phyloP scores from a whole-genome alignment of 2,888 invertebrate genomes.

The Epinotia nisella region DNA sequence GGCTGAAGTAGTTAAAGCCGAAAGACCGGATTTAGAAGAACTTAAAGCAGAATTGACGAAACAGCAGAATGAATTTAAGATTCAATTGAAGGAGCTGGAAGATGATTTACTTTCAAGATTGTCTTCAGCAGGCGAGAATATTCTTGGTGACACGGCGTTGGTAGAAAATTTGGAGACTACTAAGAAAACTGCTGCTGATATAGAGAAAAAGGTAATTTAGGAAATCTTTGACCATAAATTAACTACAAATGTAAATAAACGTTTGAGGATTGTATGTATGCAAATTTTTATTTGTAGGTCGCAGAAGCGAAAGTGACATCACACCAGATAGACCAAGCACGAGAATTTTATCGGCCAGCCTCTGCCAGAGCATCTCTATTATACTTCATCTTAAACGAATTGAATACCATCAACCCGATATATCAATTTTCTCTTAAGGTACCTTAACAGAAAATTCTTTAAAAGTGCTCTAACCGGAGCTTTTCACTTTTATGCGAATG shows the following conservation, averaged over 20 bases:
- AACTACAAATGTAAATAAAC: not conserved
- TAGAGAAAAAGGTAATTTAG: slow-evolving; percentile 90
- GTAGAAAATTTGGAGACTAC: slow-evolving; percentile 98
- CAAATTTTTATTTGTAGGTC: slow-evolving; percentile 73
- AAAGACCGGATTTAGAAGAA: slow-evolving; percentile 97
- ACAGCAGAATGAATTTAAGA: slow-evolving; percentile 98
- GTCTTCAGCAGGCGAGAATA: slow-evolving; percentile 96
- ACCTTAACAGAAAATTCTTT: no score
- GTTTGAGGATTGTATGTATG: not conserved
- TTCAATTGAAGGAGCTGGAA: slow-evolving; percentile 95
- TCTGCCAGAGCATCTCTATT: slow-evolving; percentile 96
- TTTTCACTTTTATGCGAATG: no score
- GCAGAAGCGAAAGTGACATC: slow-evolving; percentile 97
- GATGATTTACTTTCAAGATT: slow-evolving; percentile 95
- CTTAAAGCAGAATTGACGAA: slow-evolving; percentile 97
- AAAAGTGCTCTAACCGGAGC: no score
- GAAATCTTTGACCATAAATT: not conserved
- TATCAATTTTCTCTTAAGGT: slow-evolving; percentile 98
- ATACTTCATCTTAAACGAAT: slow-evolving; percentile 97
- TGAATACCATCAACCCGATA: slow-evolving; percentile 98
- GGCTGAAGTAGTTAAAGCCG: slow-evolving; percentile 98
- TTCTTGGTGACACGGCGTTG: slow-evolving; percentile 96
- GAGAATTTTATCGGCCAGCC: slow-evolving; percentile 95
- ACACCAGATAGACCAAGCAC: slow-evolving; percentile 95
- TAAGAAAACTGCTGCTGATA: slow-evolving; percentile 97